phyloP scores from a whole-genome alignment of 2,888 invertebrate species.

The Catocala nupta region DNA sequence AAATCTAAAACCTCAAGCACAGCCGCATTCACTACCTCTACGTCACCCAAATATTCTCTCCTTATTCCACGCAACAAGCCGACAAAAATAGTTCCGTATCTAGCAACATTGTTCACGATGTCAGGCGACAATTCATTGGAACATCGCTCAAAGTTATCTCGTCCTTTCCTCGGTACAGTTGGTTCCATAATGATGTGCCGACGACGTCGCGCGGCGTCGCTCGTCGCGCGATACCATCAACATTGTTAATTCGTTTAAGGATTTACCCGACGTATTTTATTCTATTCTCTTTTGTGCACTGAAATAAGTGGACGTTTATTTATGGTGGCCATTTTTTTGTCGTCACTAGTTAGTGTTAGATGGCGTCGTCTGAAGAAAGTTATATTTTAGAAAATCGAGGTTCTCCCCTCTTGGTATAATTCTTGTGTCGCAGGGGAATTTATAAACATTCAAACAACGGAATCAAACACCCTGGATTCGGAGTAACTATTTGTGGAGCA shows the following conservation, averaged over 20 bases:
- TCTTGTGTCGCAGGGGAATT: too few species aligned
- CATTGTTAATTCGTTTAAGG: slow-evolving; percentile 47
- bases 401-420: too few species aligned
- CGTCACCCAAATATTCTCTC: too few species aligned
- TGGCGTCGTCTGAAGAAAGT: background rate
- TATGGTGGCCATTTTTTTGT: slow-evolving; percentile 7
- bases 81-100: background rate
- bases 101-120: slow-evolving; percentile 20
- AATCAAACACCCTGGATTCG: too few species aligned
- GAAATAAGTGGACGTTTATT: slow-evolving; percentile 14
- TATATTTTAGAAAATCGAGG: too few species aligned
- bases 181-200: slow-evolving; percentile 40
- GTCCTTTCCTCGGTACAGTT: slow-evolving; percentile 31
- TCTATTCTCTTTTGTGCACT: slow-evolving; percentile 21
- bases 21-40: too few species aligned
- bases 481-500: too few species aligned
- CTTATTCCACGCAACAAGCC: background rate
- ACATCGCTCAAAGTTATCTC: slow-evolving; percentile 46
- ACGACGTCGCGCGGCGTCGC: slow-evolving; percentile 14
- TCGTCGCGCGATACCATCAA: slow-evolving; percentile 36
- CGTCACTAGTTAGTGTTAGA: background rate
- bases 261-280: slow-evolving; percentile 33
- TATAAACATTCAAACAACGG: too few species aligned
- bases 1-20: too few species aligned
- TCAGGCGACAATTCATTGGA: slow-evolving; percentile 33